Evolutionary conservation across 2,113 vertebrate species (phyloP), one percentile per base, ranked within the genome.

Genomic region (Panthera leo): DNA sequence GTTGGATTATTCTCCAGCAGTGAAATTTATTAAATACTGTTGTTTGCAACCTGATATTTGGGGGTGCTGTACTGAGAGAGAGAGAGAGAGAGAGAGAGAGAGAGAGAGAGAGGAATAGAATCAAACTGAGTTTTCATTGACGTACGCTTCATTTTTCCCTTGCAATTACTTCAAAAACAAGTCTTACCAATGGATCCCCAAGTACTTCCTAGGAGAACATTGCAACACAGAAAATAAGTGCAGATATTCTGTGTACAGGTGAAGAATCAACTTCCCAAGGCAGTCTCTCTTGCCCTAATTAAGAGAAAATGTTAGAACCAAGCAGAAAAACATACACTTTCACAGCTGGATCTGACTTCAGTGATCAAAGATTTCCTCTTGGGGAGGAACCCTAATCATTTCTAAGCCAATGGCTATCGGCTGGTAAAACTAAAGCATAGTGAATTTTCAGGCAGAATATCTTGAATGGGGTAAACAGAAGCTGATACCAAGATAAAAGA

Each of bases 201-300:
- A 85, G 84, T 70, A 29, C 29, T 25, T 88, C 45, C 95, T 92
- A 27, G 82, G 51, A 97, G 53, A 89, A 85, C 5, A 51, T 0
- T 91, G 61, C 13, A 39, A 76, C 2, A 12, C 6, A 75, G 63
- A 97, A 93, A 89, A 53, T 34, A 68, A 94, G 89, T 36, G 68
- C 19, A 95, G 36, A 85, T 65, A 91, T 58, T 82, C 73, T 51
- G 42, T 71, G 45, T 53, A 2, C 53, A 80, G 91, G 89, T 96
- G 78, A 95, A 92, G 92, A 96, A 97, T 85, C 75, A 79, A 71
- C 92, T 97, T 83, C 27, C 48, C 39, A 92, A 88, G 31, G 61
- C 53, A 27, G 45, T 90, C 42, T 94, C 71, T 83, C 90, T 75
- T 91, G n/a, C 36, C 73, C 67, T 96, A 96, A 98, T 97, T 97